These are phyloP conservation scores for Thymelicus lineola DNA, from an alignment of 2,888 invertebrate species.

Conservation along the genomic window DNA sequence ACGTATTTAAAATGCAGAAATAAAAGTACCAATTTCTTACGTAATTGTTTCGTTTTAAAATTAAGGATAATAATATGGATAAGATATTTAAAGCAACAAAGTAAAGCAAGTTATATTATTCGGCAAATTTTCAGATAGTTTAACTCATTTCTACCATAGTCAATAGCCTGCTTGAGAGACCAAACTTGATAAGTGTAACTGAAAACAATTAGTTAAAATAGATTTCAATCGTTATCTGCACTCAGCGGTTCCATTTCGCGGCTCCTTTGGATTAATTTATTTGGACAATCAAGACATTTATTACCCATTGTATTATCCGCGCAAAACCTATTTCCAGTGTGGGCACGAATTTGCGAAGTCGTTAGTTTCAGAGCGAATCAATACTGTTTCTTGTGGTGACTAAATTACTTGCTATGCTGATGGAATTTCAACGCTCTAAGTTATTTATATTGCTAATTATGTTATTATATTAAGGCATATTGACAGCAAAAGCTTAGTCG, in stretches of 20 bases:
- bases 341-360: constrained; percentile 30
- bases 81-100: too few relatives aligned
- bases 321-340: constrained; percentile 24
- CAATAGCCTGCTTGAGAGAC: too few relatives aligned
- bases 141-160: too few relatives aligned
- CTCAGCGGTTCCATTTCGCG: constrained; percentile 41
- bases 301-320: constrained; percentile 48
- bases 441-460: background rate
- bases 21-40: too few relatives aligned
- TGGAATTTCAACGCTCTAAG: constrained; percentile 14
- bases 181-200: constrained; percentile 18
- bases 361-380: constrained; percentile 32
- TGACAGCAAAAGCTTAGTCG: background rate
- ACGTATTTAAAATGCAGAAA: too few relatives aligned
- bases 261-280: constrained; percentile 47
- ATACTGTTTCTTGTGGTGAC: constrained; percentile 28
- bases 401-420: constrained; percentile 27
- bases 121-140: too few relatives aligned
- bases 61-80: too few relatives aligned
- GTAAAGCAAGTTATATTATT: too few relatives aligned
- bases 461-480: background rate
- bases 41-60: too few relatives aligned
- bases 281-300: constrained; percentile 53
- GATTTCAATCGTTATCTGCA: constrained; percentile 44
- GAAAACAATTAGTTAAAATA: constrained; percentile 42